phyloP scores from a whole-genome alignment of 1,140 invertebrate species.

The Muscidifurax raptorellus region DNA sequence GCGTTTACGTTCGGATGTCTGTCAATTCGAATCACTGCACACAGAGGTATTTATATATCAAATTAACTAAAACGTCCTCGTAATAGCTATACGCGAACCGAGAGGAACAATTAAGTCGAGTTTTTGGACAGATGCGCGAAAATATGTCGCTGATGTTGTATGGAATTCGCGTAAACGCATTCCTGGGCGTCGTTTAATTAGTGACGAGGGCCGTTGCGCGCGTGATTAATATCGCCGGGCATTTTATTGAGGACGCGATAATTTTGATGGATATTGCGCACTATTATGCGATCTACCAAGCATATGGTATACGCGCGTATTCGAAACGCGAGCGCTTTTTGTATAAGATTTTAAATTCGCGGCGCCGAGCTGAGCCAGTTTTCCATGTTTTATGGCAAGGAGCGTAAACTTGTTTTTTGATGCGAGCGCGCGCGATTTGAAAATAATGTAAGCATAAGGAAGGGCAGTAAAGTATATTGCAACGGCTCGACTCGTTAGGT shows the following conservation, averaged over 20 bases:
- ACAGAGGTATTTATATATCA: neutral
- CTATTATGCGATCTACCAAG: no score
- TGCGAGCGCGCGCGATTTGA: neutral
- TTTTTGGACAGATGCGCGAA: neutral
- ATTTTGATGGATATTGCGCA: neutral
- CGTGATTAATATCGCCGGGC: constrained; percentile 13
- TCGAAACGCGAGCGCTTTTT: neutral
- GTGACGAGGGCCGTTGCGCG: neutral
- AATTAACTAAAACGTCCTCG: no score
- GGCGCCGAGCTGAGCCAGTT: neutral
- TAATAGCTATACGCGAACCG: no score
- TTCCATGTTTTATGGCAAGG: neutral
- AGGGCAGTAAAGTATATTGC: constrained; percentile 12
- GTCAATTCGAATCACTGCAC: no score
- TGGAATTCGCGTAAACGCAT: neutral
- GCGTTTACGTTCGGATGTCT: no score
- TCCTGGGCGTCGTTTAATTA: constrained; percentile 19
- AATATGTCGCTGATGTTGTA: neutral
- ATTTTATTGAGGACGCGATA: constrained; percentile 14
- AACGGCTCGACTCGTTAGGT: constrained; percentile 1
- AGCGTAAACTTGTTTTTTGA: constrained; percentile 14
- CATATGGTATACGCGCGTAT: neutral
- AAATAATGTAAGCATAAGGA: neutral
- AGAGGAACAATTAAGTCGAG: neutral
- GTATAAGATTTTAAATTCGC: neutral